These are phyloP conservation scores for Orientallactaga bullata DNA, from an alignment of 2,113 vertebrate species.

Conservation along the genomic window DNA sequence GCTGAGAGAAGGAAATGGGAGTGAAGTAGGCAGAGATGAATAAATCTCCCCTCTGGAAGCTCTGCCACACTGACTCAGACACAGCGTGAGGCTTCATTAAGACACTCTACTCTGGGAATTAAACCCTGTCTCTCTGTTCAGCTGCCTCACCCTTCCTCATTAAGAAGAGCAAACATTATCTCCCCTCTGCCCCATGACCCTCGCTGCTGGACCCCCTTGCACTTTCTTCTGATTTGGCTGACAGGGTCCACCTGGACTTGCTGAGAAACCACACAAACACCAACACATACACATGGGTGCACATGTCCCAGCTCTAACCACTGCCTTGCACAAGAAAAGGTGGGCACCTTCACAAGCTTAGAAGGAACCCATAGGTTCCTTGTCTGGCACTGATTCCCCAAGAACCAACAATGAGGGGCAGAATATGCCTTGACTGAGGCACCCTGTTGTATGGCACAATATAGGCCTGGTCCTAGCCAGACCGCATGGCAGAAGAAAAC, in stretches of 20 bases:
- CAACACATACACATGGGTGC: rapidly evolving
- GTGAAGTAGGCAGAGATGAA: conserved; percentile 71
- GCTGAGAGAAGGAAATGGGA: conserved; percentile 68
- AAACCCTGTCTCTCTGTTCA: conserved; percentile 60
- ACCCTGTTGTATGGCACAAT: not conserved
- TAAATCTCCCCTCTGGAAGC: conserved; percentile 35
- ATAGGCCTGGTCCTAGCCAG: no score
- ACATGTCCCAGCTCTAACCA: not conserved
- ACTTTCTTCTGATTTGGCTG: not conserved
- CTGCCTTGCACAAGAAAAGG: not conserved
- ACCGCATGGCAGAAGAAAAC: no score
- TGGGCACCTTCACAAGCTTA: not conserved
- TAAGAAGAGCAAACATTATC: conserved; percentile 71
- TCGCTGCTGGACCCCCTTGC: conserved; percentile 14
- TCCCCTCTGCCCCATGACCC: conserved; percentile 12
- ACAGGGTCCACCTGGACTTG: not conserved
- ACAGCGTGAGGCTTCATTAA: conserved; percentile 68
- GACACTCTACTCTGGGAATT: conserved; percentile 60
- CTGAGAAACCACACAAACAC: not conserved
- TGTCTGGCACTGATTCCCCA: not conserved
- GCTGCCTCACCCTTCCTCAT: conserved; percentile 49
- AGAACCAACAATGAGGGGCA: not conserved
- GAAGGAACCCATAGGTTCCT: not conserved
- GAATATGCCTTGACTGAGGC: not conserved
- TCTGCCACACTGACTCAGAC: conserved; percentile 62